Evolutionary conservation across 2,797 vertebrate genomes (phyloP).

Genomic region (Hippopotamyrus pictus): DNA sequence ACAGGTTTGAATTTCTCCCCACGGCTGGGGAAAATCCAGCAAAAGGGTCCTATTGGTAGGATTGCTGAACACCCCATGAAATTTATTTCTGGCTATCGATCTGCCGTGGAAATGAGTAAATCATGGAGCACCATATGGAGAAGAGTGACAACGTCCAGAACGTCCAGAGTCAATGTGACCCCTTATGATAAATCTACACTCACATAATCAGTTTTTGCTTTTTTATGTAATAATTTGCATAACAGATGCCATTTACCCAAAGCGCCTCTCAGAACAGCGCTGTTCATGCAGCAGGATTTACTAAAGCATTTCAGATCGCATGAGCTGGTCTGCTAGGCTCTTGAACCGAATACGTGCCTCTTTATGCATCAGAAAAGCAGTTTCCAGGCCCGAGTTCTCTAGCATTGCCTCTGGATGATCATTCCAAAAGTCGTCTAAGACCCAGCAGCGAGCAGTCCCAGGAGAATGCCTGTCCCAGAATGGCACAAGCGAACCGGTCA

Average conservation of each 20-base stretch:
- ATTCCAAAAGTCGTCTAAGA: background rate
- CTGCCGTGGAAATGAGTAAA: background rate
- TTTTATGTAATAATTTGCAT: background rate
- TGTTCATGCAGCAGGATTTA: background rate
- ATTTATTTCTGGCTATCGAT: background rate
- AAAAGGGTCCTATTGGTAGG: background rate
- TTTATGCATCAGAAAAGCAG: background rate
- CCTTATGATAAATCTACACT: background rate
- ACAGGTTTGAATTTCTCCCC: background rate
- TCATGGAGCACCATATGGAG: background rate
- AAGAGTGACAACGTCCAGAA: background rate
- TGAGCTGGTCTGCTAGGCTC: background rate
- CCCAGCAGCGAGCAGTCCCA: background rate
- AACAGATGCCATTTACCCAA: background rate
- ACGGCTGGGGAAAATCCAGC: background rate
- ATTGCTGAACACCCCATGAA: background rate
- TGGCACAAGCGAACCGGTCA: background rate
- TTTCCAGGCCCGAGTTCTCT: background rate
- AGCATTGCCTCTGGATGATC: background rate
- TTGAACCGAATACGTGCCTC: background rate
- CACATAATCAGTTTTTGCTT: background rate
- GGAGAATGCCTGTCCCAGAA: background rate
- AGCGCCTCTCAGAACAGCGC: background rate
- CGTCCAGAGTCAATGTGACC: background rate
- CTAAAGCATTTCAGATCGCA: background rate